phyloP scores from a whole-genome alignment of 2,113 vertebrate genomes.

The Channa argus region DNA sequence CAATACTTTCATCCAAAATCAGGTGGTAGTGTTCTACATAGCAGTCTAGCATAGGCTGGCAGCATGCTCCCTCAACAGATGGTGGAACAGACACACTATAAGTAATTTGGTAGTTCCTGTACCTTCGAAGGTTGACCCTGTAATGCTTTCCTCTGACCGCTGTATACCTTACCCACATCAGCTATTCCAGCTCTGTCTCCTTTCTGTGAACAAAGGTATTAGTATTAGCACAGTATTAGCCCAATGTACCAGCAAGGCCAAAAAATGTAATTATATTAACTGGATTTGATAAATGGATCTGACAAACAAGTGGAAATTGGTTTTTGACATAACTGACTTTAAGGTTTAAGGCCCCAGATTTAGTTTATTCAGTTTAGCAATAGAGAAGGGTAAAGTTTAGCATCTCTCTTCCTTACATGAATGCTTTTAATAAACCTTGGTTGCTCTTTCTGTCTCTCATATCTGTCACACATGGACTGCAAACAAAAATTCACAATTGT shows the following conservation, averaged over 20 bases:
- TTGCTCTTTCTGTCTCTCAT: constrained; percentile 1
- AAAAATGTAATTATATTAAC: constrained; percentile 85
- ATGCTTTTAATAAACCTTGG: constrained; percentile 36
- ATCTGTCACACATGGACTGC: constrained; percentile 3
- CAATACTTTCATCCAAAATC: constrained; percentile 23
- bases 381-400: constrained; percentile 49
- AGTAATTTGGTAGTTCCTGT: constrained; percentile 50
- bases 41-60: constrained; percentile 4
- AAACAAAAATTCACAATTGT: not conserved
- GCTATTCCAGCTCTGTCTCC: constrained; percentile 56
- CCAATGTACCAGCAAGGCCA: constrained; percentile 68
- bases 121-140: constrained; percentile 24
- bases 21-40: constrained; percentile 23
- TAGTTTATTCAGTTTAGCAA: constrained; percentile 77
- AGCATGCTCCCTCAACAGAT: constrained; percentile 35
- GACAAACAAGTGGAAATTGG: constrained; percentile 88
- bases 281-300: constrained; percentile 87
- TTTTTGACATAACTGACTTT: constrained; percentile 89
- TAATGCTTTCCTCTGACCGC: constrained; percentile 37
- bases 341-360: constrained; percentile 83
- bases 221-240: constrained; percentile 21
- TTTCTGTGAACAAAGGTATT: constrained; percentile 52
- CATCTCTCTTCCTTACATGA: constrained; percentile 14
- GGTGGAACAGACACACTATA: constrained; percentile 19
- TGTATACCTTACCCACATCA: constrained; percentile 20